Evolutionary conservation across 30 jellyfish, hydroid and myxozoan genomes (phyloP), one percentile per base, ranked within the genome.

Genomic region (Hydra vulgaris): DNA sequence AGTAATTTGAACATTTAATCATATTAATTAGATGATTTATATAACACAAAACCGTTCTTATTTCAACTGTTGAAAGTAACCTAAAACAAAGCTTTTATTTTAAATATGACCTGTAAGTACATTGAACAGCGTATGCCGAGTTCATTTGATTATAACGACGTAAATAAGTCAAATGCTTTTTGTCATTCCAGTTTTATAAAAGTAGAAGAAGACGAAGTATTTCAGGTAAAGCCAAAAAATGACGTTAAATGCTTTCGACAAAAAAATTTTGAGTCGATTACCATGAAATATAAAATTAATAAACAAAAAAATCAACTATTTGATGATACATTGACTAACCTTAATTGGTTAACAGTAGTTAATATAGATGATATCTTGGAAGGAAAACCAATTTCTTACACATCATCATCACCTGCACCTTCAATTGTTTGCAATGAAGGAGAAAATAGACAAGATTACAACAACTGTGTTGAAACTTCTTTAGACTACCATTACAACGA

Each of bases 331-430:
- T 82, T 94, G 82, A 94, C 99, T 16, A 94, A 86, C 73, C 61
- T 94, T 52, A 95, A 88, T 70, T 94, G 99, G 99, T 95, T 94
- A 18, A 95, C 95, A 73, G 96, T 82, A 69, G 88, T 88, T 79
- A 88, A 81, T 69, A 87, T 94, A 25, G 88, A 94, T 54, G 87
- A 80, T 80, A 82, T 94, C 7, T 26, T 89, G 26, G 95, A 94
- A 21, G 91, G 84, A 26, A 87, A 81, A 61, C 79, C 95, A 24
- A 75, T 86, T 24, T 70, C 89, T 15, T 67, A 88, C 21, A 84
- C 94, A 74, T 95, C 99, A 19, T 85, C 83, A 68, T 94, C 99
- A 67, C 99, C 99, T 66, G 99, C 95, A 18, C 95, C 96, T 18
- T 94, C 99, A 53, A 84, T 88, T 80, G 68, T 83, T 17, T 87